These are phyloP conservation scores for Passerina amoena DNA, from an alignment of 2,113 vertebrate species.

Conservation along the genomic window DNA sequence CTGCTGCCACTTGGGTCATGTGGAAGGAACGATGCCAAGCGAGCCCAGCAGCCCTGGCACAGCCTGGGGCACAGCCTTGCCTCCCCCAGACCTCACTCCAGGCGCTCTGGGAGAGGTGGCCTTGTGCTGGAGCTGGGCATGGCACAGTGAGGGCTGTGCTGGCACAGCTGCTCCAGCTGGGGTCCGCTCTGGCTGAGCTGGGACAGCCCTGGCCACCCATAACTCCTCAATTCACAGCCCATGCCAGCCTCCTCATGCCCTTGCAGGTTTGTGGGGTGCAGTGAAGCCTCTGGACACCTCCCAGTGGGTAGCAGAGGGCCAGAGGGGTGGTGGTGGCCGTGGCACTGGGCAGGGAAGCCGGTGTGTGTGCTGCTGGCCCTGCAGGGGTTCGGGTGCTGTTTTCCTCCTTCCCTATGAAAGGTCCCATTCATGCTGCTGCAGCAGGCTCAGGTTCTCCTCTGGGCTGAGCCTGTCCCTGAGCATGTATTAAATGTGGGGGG, in stretches of 20 bases:
- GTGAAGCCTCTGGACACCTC: not conserved
- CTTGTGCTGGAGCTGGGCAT: not conserved
- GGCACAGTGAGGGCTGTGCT: not conserved
- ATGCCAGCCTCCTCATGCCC: accelerated
- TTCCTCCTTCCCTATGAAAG: conserved; percentile 31
- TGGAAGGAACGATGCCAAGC: accelerated
- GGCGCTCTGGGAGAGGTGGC: not conserved
- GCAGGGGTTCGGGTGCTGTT: not conserved
- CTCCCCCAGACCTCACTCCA: not conserved
- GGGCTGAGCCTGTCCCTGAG: conserved; percentile 29
- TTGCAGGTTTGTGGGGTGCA: not conserved
- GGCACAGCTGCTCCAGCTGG: not conserved
- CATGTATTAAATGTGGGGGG: conserved; percentile 4
- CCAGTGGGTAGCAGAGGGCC: accelerated
- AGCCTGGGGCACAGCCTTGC: accelerated
- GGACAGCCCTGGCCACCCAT: accelerated
- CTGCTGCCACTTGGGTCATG: accelerated
- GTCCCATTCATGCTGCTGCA: not conserved
- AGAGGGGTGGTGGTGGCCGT: not conserved
- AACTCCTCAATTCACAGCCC: not conserved
- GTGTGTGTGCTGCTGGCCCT: not conserved
- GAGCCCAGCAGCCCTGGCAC: not conserved
- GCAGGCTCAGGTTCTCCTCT: conserved; percentile 35
- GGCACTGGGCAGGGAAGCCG: not conserved
- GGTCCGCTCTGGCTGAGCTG: accelerated